phyloP scores from a whole-genome alignment of 2,113 vertebrate species.

The Callionymus lyra region DNA sequence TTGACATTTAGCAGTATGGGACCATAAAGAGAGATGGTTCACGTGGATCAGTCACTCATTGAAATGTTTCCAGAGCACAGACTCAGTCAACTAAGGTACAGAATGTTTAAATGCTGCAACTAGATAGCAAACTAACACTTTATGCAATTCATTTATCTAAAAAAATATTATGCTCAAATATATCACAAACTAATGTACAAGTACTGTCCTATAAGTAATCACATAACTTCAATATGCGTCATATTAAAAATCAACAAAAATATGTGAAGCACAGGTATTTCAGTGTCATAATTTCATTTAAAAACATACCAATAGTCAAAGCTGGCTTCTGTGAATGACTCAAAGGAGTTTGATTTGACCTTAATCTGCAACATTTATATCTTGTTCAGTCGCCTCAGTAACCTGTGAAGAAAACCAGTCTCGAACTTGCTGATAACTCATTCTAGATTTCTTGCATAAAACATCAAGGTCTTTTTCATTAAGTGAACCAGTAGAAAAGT shows the following conservation, averaged over 20 bases:
- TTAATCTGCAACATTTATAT: slow-evolving; percentile 41
- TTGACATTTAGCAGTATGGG: slow-evolving; percentile 34
- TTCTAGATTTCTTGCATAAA: slow-evolving; percentile 68
- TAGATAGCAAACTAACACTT: slow-evolving; percentile 36
- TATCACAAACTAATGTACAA: slow-evolving; percentile 58
- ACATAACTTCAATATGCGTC: slow-evolving; percentile 51
- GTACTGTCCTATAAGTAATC: slow-evolving; percentile 45
- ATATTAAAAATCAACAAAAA: slow-evolving; percentile 49
- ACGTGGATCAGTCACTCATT: slow-evolving; percentile 38
- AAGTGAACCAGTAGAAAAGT: slow-evolving; percentile 46
- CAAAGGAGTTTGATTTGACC: slow-evolving; percentile 16
- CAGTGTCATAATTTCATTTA: slow-evolving; percentile 38
- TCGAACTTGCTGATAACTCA: slow-evolving; percentile 75
- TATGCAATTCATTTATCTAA: slow-evolving; percentile 44
- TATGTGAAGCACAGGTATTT: too few relatives aligned
- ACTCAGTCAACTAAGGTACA: slow-evolving; percentile 49
- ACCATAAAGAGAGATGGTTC: slow-evolving; percentile 40
- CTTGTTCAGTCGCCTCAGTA: slow-evolving; percentile 55
- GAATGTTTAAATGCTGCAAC: slow-evolving; percentile 53
- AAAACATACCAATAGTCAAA: slow-evolving; percentile 52
- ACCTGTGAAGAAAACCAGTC: slow-evolving; percentile 76
- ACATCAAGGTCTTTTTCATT: slow-evolving; percentile 69
- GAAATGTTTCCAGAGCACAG: slow-evolving; percentile 29
- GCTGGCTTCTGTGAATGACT: slow-evolving; percentile 20
- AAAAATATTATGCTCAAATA: slow-evolving; percentile 35